phyloP scores from a whole-genome alignment of 2,113 vertebrate species.

The Syngnathoides biaculeatus region DNA sequence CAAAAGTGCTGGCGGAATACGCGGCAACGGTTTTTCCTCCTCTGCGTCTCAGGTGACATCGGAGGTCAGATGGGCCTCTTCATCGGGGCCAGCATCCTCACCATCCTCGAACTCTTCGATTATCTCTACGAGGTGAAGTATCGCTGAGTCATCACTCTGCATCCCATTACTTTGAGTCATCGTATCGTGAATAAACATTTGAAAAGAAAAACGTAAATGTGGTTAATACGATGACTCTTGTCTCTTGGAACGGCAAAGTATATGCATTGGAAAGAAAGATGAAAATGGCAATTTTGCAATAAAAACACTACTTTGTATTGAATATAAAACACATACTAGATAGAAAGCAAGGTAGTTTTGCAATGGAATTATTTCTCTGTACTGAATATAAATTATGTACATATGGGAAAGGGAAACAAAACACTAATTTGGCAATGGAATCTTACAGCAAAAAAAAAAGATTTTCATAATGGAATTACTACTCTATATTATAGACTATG shows the following conservation, averaged over 20 bases:
- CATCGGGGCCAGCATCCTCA: conserved; percentile 96
- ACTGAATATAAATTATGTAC: too few species aligned
- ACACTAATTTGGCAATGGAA: too few species aligned
- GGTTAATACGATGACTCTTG: neutral
- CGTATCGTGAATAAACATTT: neutral
- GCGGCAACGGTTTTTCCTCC: neutral
- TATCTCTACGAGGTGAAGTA: conserved; percentile 90
- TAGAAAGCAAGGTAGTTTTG: too few species aligned
- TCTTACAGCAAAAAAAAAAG: too few species aligned
- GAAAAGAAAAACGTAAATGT: neutral
- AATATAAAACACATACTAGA: too few species aligned
- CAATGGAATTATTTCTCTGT: too few species aligned
- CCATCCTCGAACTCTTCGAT: conserved; percentile 93
- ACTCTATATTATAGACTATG: too few species aligned
- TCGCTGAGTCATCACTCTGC: neutral
- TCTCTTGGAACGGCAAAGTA: neutral
- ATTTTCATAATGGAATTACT: too few species aligned
- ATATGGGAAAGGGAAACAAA: too few species aligned
- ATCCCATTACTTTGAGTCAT: neutral
- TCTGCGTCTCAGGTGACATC: conserved; percentile 82
- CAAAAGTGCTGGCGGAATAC: neutral
- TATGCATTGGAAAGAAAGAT: neutral
- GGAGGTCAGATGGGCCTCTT: conserved; percentile 99
- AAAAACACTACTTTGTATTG: too few species aligned
- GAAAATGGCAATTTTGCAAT: neutral